Percentiles rank a stretch among this genome's conserved stretches.
Conservation (phyloP, 2,888 invertebrate species). For the Alviniconcha strummeri region DNA sequence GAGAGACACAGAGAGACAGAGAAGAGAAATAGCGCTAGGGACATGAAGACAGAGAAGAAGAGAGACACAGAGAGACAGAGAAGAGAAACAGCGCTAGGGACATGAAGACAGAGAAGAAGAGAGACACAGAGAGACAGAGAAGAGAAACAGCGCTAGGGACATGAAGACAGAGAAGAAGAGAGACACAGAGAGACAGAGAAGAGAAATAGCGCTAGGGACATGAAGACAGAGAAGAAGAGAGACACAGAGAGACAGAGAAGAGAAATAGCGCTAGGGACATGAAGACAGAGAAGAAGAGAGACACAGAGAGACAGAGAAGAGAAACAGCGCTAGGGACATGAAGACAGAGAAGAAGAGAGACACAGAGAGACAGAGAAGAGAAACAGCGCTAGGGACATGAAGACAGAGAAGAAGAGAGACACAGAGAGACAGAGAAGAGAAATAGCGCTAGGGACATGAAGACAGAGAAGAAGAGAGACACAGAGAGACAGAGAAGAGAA, state of each 20-base stretch:
- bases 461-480: constrained; percentile 6
- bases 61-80: background rate
- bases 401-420: constrained; percentile 25
- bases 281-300: no score
- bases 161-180: background rate
- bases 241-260: no score
- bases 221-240: background rate
- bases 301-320: constrained; percentile 6
- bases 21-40: background rate
- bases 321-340: constrained; percentile 18
- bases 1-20: constrained; percentile 19
- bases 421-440: constrained; percentile 23
- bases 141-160: background rate
- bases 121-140: background rate
- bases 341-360: constrained; percentile 24
- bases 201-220: background rate
- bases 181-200: background rate
- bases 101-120: background rate
- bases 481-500: no score
- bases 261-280: background rate
- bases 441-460: background rate
- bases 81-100: no score
- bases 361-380: background rate
- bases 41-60: background rate
- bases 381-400: constrained; percentile 15